Conservation (phyloP, 2,797 vertebrate species). For the Parauchenoglanis punctatus region DNA sequence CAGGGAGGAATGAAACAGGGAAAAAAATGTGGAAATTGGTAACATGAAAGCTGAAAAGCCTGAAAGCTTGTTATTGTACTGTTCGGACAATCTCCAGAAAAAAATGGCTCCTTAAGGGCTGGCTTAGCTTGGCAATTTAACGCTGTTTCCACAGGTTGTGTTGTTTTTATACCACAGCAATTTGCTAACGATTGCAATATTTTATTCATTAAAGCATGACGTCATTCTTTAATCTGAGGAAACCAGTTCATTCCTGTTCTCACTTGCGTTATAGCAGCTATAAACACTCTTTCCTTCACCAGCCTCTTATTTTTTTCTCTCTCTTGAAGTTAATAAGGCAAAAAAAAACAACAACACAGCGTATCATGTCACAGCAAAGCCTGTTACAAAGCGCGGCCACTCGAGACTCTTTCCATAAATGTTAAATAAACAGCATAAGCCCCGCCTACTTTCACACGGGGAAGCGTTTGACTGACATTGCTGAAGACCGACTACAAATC, state of each 20-base stretch:
- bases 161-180: not conserved
- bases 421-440: not conserved
- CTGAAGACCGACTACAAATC: not conserved
- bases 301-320: not conserved
- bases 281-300: not conserved
- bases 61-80: conserved; percentile 8
- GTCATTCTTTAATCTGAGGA: not conserved
- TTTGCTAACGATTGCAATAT: not conserved
- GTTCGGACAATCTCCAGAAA: not conserved
- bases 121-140: not conserved
- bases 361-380: not conserved
- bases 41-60: not conserved
- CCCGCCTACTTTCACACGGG: not conserved
- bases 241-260: not conserved
- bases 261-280: not conserved
- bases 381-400: not conserved
- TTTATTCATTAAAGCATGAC: not conserved
- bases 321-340: not conserved
- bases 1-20: not conserved
- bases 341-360: not conserved
- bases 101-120: not conserved
- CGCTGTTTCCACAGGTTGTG: not conserved
- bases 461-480: not conserved
- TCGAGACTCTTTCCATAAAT: not conserved
- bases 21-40: not conserved